These are phyloP conservation scores for Centroberyx gerrardi DNA, from an alignment of 2,797 vertebrate species.

Conservation along the genomic window DNA sequence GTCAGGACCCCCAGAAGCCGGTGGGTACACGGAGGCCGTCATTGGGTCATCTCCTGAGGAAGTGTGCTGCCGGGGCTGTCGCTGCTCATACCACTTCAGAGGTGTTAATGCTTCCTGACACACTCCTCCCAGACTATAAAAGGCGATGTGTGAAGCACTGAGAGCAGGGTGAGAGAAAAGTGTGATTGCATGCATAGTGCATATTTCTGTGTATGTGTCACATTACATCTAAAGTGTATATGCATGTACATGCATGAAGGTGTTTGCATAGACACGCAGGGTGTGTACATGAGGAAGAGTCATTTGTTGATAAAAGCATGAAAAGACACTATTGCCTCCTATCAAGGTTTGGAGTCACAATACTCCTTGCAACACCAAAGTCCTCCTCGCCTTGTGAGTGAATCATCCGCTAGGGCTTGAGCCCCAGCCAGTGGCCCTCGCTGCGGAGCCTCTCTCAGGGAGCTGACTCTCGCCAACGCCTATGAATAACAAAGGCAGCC, in stretches of 20 bases:
- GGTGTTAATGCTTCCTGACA: constrained; percentile 42
- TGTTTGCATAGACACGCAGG: constrained; percentile 17
- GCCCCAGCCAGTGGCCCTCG: constrained; percentile 56
- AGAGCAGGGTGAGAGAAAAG: constrained; percentile 12
- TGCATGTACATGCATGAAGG: constrained; percentile 17
- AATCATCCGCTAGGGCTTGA: constrained; percentile 54
- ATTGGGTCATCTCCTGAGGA: constrained; percentile 19
- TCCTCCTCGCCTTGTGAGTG: constrained; percentile 40
- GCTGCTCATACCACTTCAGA: constrained; percentile 12
- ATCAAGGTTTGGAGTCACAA: constrained; percentile 7
- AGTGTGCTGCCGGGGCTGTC: constrained; percentile 6
- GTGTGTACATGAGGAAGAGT: background rate
- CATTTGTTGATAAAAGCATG: constrained; percentile 20
- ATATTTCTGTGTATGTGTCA: constrained; percentile 16
- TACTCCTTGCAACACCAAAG: constrained; percentile 23
- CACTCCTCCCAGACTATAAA: constrained; percentile 38
- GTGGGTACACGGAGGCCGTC: background rate
- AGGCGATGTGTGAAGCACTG: constrained; percentile 32
- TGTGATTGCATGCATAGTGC: constrained; percentile 17
- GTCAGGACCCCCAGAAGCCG: background rate
- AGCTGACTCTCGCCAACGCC: constrained; percentile 36
- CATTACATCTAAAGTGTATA: constrained; percentile 14
- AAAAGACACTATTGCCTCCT: constrained; percentile 11
- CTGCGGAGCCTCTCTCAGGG: constrained; percentile 44
- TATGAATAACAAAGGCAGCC: constrained; percentile 74